Evolutionary conservation across 2,888 invertebrate genomes (phyloP), one percentile per base, ranked within the genome.

Genomic region (Phytoseiulus persimilis): DNA sequence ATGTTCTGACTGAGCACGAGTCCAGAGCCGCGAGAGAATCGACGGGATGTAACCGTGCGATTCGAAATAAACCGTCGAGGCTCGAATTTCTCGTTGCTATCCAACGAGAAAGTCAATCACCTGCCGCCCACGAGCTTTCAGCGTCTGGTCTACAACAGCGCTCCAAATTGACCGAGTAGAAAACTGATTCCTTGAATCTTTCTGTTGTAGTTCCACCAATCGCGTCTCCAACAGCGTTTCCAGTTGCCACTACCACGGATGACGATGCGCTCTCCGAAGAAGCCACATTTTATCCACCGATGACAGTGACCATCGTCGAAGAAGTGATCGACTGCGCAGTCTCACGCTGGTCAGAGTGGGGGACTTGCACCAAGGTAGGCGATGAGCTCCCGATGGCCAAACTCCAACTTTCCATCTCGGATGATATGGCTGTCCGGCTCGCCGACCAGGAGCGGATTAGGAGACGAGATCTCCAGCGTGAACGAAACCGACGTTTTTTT

Each of bases 271-370:
- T 65, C 18, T 65, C 65, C 18, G 65, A 65, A 65, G 65, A 65
- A 65, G 65, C 65, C 18, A 65, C 65, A 23, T 65, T 65, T 28
- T 65, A 65, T 28, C 65, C 65, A 65, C 65, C 65, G 14, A 65
- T 65, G 65, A 65, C 87, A 6, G 87, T 32, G 87, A 87, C 87
- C 23, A 23, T 87, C 14, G 87, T 87, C 87, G 32, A 33, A 5
- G 87, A 87, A 32, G 87, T 39, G 11, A 65, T 89, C 89, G 91
- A 91, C 45, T 91, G 91, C 90, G 90, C 31, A 46, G 87, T 90
- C 87, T 90, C 90, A 84, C 83, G 90, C 0, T 91, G 91, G 91
- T 87, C 90, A 83, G 91, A 91, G 45, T 91, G 91, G 91, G 89
- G 90, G 18, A 31, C 90, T 9, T 91, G 91, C 90, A 87, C 90